Conservation (phyloP, 2,113 vertebrate genomes). For the Ptyas mucosa region DNA sequence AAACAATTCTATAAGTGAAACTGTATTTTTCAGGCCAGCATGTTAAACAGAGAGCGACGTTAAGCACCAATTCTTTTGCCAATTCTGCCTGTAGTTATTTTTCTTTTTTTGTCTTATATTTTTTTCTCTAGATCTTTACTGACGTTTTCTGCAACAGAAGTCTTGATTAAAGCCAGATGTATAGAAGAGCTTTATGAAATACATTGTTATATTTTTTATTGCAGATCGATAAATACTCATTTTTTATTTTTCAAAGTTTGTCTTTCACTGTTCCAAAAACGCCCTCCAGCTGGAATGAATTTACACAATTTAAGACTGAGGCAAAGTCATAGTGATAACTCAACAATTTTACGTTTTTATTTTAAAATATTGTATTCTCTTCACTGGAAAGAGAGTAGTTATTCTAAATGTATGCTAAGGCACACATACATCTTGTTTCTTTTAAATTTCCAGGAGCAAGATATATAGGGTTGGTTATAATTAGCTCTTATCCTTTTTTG, state of each 20-base stretch:
- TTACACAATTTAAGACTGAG: constrained; percentile 31
- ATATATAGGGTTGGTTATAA: constrained; percentile 27
- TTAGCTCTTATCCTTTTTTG: constrained; percentile 8
- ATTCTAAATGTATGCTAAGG: not conserved
- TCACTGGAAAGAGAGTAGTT: not conserved
- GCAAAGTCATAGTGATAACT: constrained; percentile 37
- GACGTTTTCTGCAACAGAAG: constrained; percentile 50
- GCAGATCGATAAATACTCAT: constrained; percentile 61
- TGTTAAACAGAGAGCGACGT: not conserved
- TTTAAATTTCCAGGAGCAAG: rapidly evolving
- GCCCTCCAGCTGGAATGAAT: constrained; percentile 30
- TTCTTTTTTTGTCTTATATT: constrained; percentile 29
- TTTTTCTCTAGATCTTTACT: constrained; percentile 40
- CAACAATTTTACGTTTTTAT: constrained; percentile 42
- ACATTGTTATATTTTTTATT: constrained; percentile 59
- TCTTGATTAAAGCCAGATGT: constrained; percentile 59
- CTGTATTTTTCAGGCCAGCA: constrained; percentile 13
- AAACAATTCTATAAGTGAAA: constrained; percentile 18
- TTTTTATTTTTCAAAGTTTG: constrained; percentile 57
- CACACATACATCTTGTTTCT: not conserved
- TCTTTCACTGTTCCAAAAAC: constrained; percentile 38
- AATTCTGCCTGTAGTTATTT: constrained; percentile 39
- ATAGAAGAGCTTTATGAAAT: constrained; percentile 55
- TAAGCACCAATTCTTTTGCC: constrained; percentile 40
- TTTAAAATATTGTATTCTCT: constrained; percentile 5